Evolutionary conservation across 2,113 vertebrate species (phyloP), one percentile per base, ranked within the genome.

Genomic region (Brevimyrus niger): DNA sequence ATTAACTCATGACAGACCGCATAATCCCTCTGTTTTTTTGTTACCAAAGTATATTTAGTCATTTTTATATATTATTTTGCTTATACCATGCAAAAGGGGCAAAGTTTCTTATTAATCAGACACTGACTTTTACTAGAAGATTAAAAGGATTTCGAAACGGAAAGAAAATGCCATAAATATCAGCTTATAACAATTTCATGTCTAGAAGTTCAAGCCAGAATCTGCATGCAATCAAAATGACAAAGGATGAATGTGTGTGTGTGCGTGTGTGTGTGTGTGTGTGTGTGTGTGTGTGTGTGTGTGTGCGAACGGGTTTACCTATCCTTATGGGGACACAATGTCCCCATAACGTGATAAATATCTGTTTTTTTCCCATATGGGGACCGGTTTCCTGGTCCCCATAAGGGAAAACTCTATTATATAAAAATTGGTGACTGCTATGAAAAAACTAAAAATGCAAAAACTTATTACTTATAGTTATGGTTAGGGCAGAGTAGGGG

Each of bases 41-140:
- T 55, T 89, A 89, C 55, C 83, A 76, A 89, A 89, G 65, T 17
- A 9, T 38, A 31, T 82, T 35, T 80, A 17, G 65, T 50, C 13
- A 44, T n/a, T 53, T 89, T 46, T 83, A n/a, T 84, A 4, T 9
- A 23, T 83, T 53, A 85, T 87, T 89, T 47, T 15, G 48, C 38
- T 89, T 80, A 83, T 53, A 27, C 23, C 82, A 86, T 58, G 19
- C 50, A 85, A 89, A 31, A 44, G 44, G 21, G 53, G 31, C 48
- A 87, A 53, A 13, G 17, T 8, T 83, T 35, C 44, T 53, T 83
- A 58, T 55, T 51, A 48, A 50, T 85, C 88, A 89, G 80, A 89
- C 35, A n/a, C 38, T 55, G 88, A 53, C 53, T 89, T 83, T 58
- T 80, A 42, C 51, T 65, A 42, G n/a, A 50, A 89, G 82, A 85